phyloP scores from a whole-genome alignment of 2,888 invertebrate genomes.

The Pegoplata infirma region DNA sequence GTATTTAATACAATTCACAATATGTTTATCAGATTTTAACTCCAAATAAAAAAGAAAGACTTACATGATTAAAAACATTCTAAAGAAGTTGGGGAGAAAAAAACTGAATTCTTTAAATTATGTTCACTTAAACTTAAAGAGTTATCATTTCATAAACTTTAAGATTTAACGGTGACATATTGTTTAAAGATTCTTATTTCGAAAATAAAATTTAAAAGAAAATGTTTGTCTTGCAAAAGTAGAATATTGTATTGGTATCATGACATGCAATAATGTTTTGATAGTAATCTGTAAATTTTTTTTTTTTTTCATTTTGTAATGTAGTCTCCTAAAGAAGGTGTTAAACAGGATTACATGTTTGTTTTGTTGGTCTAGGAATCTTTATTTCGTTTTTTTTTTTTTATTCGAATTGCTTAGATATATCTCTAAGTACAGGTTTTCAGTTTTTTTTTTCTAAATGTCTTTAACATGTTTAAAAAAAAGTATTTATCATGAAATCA shows the following conservation, averaged over 20 bases:
- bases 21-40: constrained; percentile 59
- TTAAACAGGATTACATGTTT: constrained; percentile 54
- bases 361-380: constrained; percentile 35
- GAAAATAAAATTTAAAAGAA: background rate
- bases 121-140: constrained; percentile 6
- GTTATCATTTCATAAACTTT: constrained; percentile 54
- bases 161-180: constrained; percentile 58
- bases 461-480: background rate
- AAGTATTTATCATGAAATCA: constrained; percentile 71
- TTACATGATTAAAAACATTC: background rate
- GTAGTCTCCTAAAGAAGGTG: constrained; percentile 50
- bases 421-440: constrained; percentile 5
- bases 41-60: background rate
- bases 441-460: constrained; percentile 17
- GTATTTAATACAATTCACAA: constrained; percentile 3
- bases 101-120: constrained; percentile 19
- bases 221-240: background rate
- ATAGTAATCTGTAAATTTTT: constrained; percentile 51
- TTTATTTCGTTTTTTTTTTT: background rate
- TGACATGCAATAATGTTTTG: constrained; percentile 63
- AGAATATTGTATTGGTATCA: constrained; percentile 18
- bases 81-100: no score
- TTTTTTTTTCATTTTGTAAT: constrained; percentile 7
- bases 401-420: constrained; percentile 29
- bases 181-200: constrained; percentile 14